Evolutionary conservation across 2,113 vertebrate genomes (phyloP).

Genomic region (Formicarius rufipectus): DNA sequence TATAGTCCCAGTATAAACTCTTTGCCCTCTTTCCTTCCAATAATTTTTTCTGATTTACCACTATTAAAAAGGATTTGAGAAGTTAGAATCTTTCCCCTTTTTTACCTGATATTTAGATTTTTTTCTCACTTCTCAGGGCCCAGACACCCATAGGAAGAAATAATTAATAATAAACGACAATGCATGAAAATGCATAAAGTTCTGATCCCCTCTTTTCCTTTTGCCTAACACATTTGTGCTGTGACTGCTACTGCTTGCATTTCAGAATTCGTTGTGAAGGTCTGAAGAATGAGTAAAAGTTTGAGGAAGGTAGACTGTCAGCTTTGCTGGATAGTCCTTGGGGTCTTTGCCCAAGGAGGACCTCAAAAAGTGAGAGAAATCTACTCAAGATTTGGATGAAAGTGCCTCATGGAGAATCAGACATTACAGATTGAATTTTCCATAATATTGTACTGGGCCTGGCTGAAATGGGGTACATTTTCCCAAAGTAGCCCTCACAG

Average conservation of each 20-base stretch:
- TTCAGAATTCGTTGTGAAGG: background rate
- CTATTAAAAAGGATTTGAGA: background rate
- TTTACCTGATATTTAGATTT: background rate
- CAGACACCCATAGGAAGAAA: background rate
- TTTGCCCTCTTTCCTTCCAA: background rate
- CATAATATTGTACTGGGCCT: background rate
- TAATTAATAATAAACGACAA: background rate
- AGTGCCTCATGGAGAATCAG: background rate
- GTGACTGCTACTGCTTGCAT: background rate
- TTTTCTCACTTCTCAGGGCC: background rate
- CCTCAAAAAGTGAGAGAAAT: background rate
- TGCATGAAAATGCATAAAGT: background rate
- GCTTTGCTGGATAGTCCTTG: background rate
- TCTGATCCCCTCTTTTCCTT: background rate
- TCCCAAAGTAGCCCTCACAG: background rate
- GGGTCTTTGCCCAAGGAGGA: background rate
- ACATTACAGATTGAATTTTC: background rate
- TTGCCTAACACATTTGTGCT: background rate
- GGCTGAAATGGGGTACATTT: background rate
- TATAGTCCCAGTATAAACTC: background rate
- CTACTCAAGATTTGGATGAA: background rate
- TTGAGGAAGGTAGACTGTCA: background rate
- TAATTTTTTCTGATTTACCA: background rate
- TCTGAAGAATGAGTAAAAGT: background rate
- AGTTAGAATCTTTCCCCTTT: background rate